Evolutionary conservation across 2,113 vertebrate species (phyloP), one percentile per base, ranked within the genome.

Genomic region (Tupaia chinensis): DNA sequence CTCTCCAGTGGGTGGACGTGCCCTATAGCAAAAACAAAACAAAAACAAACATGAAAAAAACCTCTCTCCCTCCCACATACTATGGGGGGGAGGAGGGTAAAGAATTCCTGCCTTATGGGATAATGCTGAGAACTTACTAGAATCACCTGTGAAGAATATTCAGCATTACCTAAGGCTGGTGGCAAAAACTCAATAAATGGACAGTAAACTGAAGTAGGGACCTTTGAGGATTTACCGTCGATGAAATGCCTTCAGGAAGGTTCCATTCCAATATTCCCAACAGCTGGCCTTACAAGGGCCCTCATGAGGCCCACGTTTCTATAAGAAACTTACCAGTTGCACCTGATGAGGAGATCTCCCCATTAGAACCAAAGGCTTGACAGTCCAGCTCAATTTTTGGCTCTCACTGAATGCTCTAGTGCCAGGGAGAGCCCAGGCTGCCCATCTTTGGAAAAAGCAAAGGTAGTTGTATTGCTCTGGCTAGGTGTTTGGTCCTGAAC

Each of bases 111-210:
- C 58, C 22, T 25, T 16, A 9, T 23, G n/a, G 58, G 70, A 54
- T 34, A 63, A 66, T 58, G 56, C 78, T 73, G 58, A 90, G 93
- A 61, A 66, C 25, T 3, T 27, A 74, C 54, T 34, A n/a, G n/a
- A 70, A 34, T 53, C 76, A 11, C 0, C 0, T 1, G 0, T 27
- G 27, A 3, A 53, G 54, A 44, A 76, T 11, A 32, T 19, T 15
- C 56, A 32, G 32, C 20, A 56, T 3, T 6, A 22, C 1, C 9
- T 6, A n/a, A 72, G 61, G 34, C 73, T 56, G 54, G 20, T 0
- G 34, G 60, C 15, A 86, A 76, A 90, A 22, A 68, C 4, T 6
- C 60, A 44, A 17, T 3, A 19, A 54, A 16, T 1, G 5, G 80
- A 70, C 53, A 60, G 91, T 34, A 61, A 56, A 27, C 32, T n/a